Percentiles rank a stretch among this genome's conserved stretches.
Conservation (phyloP, 2,888 invertebrate genomes). For the Trichopoda pennipes region DNA sequence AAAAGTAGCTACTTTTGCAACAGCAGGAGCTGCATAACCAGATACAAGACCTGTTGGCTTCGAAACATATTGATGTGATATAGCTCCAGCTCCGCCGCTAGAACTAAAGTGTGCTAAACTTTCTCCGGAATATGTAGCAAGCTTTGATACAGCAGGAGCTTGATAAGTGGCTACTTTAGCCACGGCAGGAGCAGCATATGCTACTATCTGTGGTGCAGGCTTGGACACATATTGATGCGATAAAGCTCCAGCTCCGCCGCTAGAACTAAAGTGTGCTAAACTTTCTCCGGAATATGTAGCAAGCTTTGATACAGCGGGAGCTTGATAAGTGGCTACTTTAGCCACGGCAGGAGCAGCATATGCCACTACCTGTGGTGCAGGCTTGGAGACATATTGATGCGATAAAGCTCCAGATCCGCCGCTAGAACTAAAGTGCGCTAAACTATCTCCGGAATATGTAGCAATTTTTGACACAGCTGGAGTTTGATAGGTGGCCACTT, state of each 20-base stretch:
- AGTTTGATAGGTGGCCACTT: constrained; percentile 59
- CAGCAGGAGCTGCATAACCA: constrained; percentile 42
- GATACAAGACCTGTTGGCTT: constrained; percentile 49
- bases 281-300: constrained; percentile 55
- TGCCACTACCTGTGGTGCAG: constrained; percentile 42
- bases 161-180: constrained; percentile 52
- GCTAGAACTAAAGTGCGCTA: constrained; percentile 52
- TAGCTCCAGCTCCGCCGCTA: constrained; percentile 44
- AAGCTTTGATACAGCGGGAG: constrained; percentile 70
- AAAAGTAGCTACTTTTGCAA: constrained; percentile 70
- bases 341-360: constrained; percentile 65
- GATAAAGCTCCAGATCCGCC: constrained; percentile 68
- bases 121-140: constrained; percentile 54
- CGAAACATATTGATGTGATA: constrained; percentile 71
- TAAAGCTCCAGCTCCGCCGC: constrained; percentile 70
- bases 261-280: constrained; percentile 65
- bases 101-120: constrained; percentile 39
- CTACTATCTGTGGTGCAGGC: constrained; percentile 44
- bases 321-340: constrained; percentile 59
- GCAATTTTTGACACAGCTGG: constrained; percentile 62
- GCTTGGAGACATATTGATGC: constrained; percentile 73
- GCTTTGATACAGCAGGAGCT: constrained; percentile 66
- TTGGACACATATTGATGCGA: constrained; percentile 71
- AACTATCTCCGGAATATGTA: constrained; percentile 33
- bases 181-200: constrained; percentile 67